Evolutionary conservation across 2,113 vertebrate genomes (phyloP), one percentile per base, ranked within the genome.

Genomic region (Ia io): DNA sequence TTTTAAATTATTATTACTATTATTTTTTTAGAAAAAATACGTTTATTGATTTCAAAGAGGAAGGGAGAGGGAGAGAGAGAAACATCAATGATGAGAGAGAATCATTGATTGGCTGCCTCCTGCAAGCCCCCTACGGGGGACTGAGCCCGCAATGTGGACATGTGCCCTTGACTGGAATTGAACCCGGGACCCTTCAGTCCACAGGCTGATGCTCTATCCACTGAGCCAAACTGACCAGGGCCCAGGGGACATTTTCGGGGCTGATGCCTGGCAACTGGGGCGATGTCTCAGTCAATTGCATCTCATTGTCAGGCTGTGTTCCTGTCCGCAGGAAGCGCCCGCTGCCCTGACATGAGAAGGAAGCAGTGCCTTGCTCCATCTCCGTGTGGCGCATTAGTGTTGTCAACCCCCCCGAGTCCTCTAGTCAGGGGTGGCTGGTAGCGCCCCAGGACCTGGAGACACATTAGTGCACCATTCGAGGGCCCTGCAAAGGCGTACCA

Each of bases 381-480:
- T 77, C 49, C 8, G 23, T 17, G 17, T 10, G 18, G 51, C 32
- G 42, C 16, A 6, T 12, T 5, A 0, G 4, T 22, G 13, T 5
- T 23, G 32, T 37, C 40, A n/a, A 44, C 35, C 1, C 28, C n/a
- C 44, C 14, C 17, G 30, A 2, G 42, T 17, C 10, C 65, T 32
- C 25, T 47, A 12, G 61, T 23, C 6, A 28, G 17, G 18, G 13
- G 78, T 9, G 53, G 23, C 23, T 56, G n/a, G 18, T 73, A 51
- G 44, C 37, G 32, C 17, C 59, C 30, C 5, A 0, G 51, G n/a
- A 59, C n/a, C 56, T 5, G 30, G 70, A 42, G 88, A 61, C 73
- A 13, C 0, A 0, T 22, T 5, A 17, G 11, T 7, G 16, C 16
- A 30, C 22, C 63, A 35, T 0, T 32, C 5, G 17, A 30, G 51